Base-by-base conservation (phyloP, 2,888 invertebrate genomes). In the Epiblema foenella region DNA sequence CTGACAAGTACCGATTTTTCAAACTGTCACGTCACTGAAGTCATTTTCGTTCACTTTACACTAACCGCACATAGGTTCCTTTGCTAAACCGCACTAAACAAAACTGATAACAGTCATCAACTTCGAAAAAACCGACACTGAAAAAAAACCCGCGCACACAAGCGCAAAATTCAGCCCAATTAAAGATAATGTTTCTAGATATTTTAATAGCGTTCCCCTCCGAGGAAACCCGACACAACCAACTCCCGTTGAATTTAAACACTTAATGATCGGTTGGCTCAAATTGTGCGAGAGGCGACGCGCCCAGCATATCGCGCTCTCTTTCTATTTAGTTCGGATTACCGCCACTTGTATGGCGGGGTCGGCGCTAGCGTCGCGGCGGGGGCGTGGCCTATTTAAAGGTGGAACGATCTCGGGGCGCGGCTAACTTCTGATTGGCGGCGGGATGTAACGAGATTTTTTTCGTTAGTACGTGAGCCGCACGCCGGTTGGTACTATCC, bases 181-280 rank as follows among this genome's bases (percentile, higher is more conserved):
- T 93, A 93, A 91, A 92, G 92, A 88, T 93, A 93, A 93, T 93
- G 92, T 92, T 92, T 92, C 92, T 91, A 89, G 92, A 93, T 91
- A 92, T 93, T 93, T 93, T 93, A 93, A 93, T 93, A 92, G 90
- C 89, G 90, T 87, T 86, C 91, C 93, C 93, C 93, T 90, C 91
- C 90, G 91, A 85, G 81, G 93, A 91, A 93, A 93, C 83, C 89
- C 91, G 93, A 93, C 93, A 93, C 93, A 93, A 93, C 93, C 93
- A 93, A 90, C 93, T 91, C 91, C 87, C 87, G 91, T 89, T 87
- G 93, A 89, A 89, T 89, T 93, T 93, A 93, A 93, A 93, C 93
- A 93, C 93, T 93, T 93, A 93, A 93, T 93, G 93, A 93, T 88
- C 89, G 90, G 93, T 93, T 93, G 93, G 91, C 87, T 89, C 90